A percentile compares a stretch with the other conserved stretches of the same genome.
These are phyloP conservation scores for Eumaeus atala DNA, from an alignment of 1,140 invertebrate genomes.

Conservation along the genomic window DNA sequence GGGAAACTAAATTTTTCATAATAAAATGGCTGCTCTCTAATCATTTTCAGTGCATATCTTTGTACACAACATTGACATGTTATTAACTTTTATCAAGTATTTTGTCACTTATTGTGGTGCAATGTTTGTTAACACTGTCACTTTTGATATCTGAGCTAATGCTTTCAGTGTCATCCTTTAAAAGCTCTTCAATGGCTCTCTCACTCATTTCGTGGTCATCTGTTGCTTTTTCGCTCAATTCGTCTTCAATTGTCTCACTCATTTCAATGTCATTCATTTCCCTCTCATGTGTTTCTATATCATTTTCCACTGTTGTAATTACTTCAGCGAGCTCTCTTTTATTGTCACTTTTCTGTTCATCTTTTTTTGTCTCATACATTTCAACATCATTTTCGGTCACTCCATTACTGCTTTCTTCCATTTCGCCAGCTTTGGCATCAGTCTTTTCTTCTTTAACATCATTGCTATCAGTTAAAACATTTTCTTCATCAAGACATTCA, in stretches of 20 bases:
- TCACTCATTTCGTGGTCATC: constrained; percentile 46
- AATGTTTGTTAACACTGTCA: constrained; percentile 23
- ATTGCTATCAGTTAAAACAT: constrained; percentile 4
- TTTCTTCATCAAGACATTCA: neutral
- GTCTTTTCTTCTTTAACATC: neutral
- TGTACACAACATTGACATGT: neutral
- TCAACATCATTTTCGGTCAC: neutral
- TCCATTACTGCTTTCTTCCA: neutral
- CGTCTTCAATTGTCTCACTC: constrained; percentile 24
- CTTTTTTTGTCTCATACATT: constrained; percentile 2
- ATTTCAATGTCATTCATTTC: constrained; percentile 18
- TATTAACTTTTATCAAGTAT: constrained; percentile 7
- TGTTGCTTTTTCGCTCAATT: constrained; percentile 27
- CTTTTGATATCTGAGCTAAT: constrained; percentile 18
- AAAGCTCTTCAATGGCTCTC: constrained; percentile 50
- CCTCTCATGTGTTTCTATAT: constrained; percentile 10
- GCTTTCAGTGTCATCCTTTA: constrained; percentile 39
- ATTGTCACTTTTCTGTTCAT: constrained; percentile 4
- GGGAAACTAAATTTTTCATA: too few species aligned
- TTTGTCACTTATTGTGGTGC: constrained; percentile 28
- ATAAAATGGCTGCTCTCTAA: too few species aligned
- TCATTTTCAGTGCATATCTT: too few species aligned
- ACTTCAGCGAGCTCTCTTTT: neutral
- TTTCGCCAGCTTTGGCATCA: neutral
- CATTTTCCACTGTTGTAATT: neutral